Evolutionary conservation across 2,113 vertebrate genomes (phyloP), one percentile per base, ranked within the genome.

Genomic region (Panthera tigris): DNA sequence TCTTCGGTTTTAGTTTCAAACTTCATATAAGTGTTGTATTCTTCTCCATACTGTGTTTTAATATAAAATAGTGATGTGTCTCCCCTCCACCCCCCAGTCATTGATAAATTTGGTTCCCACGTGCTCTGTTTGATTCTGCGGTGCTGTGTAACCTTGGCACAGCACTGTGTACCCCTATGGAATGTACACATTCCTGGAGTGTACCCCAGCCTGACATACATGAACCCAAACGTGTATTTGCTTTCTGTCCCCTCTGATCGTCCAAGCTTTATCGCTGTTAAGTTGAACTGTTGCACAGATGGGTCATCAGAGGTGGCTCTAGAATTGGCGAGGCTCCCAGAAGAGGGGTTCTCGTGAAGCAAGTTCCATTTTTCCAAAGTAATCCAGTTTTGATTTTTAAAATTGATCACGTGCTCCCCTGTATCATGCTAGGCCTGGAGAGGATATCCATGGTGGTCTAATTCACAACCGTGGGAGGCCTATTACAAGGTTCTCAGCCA

Each of bases 1-100:
- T 45, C 68, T 74, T 86, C 66, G 36, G 52, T 57, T 76, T 90
- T 93, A 68, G 29, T 83, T 91, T 96, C 85, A 25, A 89, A 94
- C 33, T 55, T 81, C 50, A n/a, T 25, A 27, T 71, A 80, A 81
- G 80, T 80, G 29, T 84, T 95, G 7, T 13, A 21, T 89, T 94
- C 29, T 94, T 50, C n/a, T 61, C 27, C 7, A 31, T 65, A 41
- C 23, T 41, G 68, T 69, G 1, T 86, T 90, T 91, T 92, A 57
- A 48, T 48, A 36, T 50, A 41, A 89, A 96, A 71, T 78, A 81
- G 78, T 63, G 33, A 0, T 63, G n/a, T 90, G 41, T 48, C 4
- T 48, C 45, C 25, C 61, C 18, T 31, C n/a, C 4, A 39, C 36
- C 12, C 61, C 23, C n/a, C 25, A 68, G 0, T 48, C 31, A 85